Evolutionary conservation across 2,113 vertebrate species (phyloP).

Genomic region (Mus pahari): DNA sequence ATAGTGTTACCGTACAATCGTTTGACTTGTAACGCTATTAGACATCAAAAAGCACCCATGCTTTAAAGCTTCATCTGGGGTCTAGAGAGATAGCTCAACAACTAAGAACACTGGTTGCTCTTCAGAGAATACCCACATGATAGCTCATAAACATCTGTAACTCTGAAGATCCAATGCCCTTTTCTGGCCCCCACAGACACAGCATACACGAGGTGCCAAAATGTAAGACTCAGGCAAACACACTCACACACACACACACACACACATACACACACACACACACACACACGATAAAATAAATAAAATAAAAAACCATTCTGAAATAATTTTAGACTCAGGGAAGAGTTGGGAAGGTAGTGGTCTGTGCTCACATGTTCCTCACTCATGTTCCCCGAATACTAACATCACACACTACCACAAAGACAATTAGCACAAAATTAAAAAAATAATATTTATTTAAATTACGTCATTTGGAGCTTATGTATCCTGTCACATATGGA

Average conservation of each 20-base stretch:
- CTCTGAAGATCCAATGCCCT: not conserved
- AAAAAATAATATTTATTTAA: slow-evolving; percentile 32
- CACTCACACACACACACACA: not conserved
- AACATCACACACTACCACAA: slow-evolving; percentile 3
- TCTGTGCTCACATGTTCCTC: too few species aligned
- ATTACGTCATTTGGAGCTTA: not conserved
- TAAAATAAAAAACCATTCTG: not conserved
- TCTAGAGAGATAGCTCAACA: not conserved
- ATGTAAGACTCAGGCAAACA: not conserved
- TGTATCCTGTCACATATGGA: not conserved
- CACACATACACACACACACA: not conserved
- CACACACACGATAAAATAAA: not conserved
- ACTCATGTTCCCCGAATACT: not conserved
- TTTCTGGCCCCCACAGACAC: not conserved
- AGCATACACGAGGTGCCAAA: not conserved
- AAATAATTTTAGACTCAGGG: slow-evolving; percentile 42
- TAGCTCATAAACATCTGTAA: not conserved
- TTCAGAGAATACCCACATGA: not conserved
- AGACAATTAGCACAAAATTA: not conserved
- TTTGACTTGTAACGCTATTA: not conserved
- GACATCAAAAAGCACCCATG: not conserved
- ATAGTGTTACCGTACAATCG: not conserved
- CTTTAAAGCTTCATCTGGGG: not conserved
- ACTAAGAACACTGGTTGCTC: not conserved
- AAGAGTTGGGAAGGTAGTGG: not conserved